Percentiles rank a stretch among this genome's conserved stretches.
These are phyloP conservation scores for Notocelia uddmanniana DNA, from an alignment of 2,888 invertebrate genomes.

Conservation along the genomic window DNA sequence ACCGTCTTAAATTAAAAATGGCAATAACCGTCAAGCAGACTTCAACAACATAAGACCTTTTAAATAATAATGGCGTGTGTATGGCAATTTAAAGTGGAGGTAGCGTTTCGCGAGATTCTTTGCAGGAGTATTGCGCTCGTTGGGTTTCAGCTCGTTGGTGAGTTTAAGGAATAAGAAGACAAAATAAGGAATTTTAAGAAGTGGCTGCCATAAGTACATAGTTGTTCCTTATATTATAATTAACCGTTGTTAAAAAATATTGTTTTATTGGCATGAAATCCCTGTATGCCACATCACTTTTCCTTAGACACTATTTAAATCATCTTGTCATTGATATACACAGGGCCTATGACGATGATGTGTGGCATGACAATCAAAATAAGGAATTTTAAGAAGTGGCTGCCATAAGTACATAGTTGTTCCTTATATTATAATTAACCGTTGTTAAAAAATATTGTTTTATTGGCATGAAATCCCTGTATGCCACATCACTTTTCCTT, in stretches of 20 bases:
- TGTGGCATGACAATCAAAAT: too few species aligned
- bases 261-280: too few species aligned
- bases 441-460: too few species aligned
- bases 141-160: neutral
- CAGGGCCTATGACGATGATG: too few species aligned
- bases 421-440: too few species aligned
- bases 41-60: neutral
- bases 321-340: too few species aligned
- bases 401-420: neutral
- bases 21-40: neutral
- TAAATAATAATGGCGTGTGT: neutral
- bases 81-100: slow-evolving; percentile 26
- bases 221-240: neutral
- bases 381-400: neutral
- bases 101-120: slow-evolving; percentile 18
- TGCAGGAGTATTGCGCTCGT: neutral
- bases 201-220: neutral
- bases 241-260: too few species aligned
- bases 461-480: too few species aligned
- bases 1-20: neutral
- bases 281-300: too few species aligned
- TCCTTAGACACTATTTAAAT: too few species aligned
- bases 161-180: slow-evolving; percentile 1
- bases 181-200: neutral
- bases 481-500: too few species aligned